These are phyloP conservation scores for Scomber scombrus DNA, from an alignment of 2,113 vertebrate species.

Conservation along the genomic window DNA sequence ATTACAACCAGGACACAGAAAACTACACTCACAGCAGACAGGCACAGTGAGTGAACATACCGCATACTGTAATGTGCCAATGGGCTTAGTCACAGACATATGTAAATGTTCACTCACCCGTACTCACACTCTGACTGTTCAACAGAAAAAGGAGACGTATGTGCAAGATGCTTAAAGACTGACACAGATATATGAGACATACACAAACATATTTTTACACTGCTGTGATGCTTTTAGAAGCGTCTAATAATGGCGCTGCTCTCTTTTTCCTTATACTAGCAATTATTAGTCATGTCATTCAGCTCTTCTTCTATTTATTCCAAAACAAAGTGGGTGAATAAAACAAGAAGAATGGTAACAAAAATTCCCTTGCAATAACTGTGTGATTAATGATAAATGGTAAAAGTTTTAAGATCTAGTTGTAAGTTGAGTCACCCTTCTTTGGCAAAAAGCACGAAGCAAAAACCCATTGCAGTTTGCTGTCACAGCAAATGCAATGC, in stretches of 20 bases:
- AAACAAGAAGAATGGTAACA: too few species aligned
- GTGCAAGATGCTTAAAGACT: background rate
- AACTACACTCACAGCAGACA: conserved; percentile 35
- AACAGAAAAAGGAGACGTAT: conserved; percentile 20
- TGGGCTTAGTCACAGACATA: conserved; percentile 52
- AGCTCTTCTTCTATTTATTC: too few species aligned
- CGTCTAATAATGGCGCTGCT: too few species aligned
- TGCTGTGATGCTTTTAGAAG: background rate
- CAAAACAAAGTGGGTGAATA: too few species aligned
- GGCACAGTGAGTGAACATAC: conserved; percentile 21
- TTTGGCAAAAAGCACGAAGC: too few species aligned
- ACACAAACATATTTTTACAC: background rate
- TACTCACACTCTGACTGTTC: conserved; percentile 18
- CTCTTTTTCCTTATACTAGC: too few species aligned
- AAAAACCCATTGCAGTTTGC: too few species aligned
- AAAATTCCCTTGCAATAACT: too few species aligned
- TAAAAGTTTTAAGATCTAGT: too few species aligned
- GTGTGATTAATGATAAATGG: too few species aligned
- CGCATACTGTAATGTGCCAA: conserved; percentile 44
- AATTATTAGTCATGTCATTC: background rate
- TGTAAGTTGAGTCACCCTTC: too few species aligned
- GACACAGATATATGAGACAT: background rate
- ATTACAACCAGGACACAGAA: conserved; percentile 62
- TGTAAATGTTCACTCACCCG: conserved; percentile 37
- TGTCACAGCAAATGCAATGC: too few species aligned